phyloP scores from a whole-genome alignment of 2,888 invertebrate genomes.

The Xestia sexstrigata region DNA sequence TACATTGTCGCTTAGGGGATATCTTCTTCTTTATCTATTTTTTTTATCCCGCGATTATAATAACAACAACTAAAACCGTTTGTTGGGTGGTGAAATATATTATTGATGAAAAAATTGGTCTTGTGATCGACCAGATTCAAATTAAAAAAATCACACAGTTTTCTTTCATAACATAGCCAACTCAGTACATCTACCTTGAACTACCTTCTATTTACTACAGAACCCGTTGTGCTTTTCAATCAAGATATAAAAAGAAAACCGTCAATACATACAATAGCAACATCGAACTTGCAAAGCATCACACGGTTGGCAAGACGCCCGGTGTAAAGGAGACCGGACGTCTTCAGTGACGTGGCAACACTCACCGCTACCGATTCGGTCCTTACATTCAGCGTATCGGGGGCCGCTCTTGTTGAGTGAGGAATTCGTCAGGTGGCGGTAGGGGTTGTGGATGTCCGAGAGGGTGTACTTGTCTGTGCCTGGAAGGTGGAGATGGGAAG shows the following conservation, averaged over 20 bases:
- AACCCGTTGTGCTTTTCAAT: not conserved
- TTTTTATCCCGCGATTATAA: too few species aligned
- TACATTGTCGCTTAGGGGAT: too few species aligned
- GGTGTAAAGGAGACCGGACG: constrained; percentile 51
- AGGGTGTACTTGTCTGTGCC: constrained; percentile 96
- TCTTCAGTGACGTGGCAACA: constrained; percentile 70
- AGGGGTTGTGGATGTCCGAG: constrained; percentile 95
- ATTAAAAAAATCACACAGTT: not conserved
- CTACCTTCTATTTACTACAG: not conserved
- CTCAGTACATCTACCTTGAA: not conserved
- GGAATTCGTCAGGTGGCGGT: constrained; percentile 97
- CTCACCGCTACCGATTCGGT: constrained; percentile 94
- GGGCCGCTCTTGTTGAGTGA: constrained; percentile 97
- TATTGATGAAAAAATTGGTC: not conserved
- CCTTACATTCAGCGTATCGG: constrained; percentile 95
- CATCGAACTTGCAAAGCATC: constrained; percentile 45
- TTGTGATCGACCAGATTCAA: not conserved
- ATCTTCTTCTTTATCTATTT: too few species aligned
- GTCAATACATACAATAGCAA: constrained; percentile 55
- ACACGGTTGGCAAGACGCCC: constrained; percentile 54
- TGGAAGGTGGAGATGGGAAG: constrained; percentile 80
- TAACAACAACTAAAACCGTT: not conserved
- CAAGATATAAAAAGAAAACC: constrained; percentile 1
- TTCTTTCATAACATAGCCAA: not conserved
- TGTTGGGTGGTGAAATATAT: not conserved